Evolutionary conservation across 2,797 vertebrate species (phyloP).

Genomic region (Loriculus beryllinus): DNA sequence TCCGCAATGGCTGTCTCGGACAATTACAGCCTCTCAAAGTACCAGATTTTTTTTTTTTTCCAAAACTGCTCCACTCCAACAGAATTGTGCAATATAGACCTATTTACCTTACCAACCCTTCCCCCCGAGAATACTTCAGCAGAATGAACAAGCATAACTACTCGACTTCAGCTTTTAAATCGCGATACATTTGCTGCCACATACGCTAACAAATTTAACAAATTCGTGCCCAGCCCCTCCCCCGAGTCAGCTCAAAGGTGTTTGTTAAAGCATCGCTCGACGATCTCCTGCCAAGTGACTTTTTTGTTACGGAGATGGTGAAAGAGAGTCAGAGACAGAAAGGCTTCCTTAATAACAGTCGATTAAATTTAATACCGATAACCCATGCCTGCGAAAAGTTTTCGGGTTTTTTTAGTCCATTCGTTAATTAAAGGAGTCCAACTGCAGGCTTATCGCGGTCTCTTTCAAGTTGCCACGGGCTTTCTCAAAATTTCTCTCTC

Average conservation of each 20-base stretch:
- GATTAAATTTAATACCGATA: background rate
- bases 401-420: background rate
- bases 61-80: background rate
- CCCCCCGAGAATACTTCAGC: background rate
- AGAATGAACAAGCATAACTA: background rate
- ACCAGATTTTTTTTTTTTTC: background rate
- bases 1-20: conserved; percentile 40
- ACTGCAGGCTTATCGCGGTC: background rate
- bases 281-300: conserved; percentile 3
- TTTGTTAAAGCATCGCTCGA: conserved; percentile 30
- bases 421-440: background rate
- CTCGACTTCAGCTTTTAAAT: conserved; percentile 24
- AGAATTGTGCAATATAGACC: conserved; percentile 44
- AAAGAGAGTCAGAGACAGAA: background rate
- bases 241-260: conserved; percentile 21
- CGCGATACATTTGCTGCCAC: conserved; percentile 34
- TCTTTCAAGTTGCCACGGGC: background rate
- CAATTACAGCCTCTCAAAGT: conserved; percentile 36
- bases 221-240: conserved; percentile 36
- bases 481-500: background rate
- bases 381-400: background rate
- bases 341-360: background rate
- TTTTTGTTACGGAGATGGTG: background rate
- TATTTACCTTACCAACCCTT: conserved; percentile 50
- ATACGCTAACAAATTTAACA: conserved; percentile 2